Evolutionary conservation across 2,888 invertebrate species (phyloP).

Genomic region (Omphaloscelis lunosa): DNA sequence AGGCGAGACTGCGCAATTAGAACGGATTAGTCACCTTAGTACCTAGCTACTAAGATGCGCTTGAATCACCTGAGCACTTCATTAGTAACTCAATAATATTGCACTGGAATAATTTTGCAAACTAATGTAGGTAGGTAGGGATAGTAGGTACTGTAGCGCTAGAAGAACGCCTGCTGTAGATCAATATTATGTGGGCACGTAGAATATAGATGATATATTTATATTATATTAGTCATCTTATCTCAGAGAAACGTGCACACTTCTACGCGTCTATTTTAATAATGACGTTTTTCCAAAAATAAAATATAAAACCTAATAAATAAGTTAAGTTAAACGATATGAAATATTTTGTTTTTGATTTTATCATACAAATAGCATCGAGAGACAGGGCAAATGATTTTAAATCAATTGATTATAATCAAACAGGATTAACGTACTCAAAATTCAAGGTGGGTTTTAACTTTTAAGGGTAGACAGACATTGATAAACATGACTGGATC

Average conservation of each 20-base stretch:
- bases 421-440: neutral
- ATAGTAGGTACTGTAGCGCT: neutral
- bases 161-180: too few species aligned
- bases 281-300: too few species aligned
- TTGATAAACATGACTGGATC: neutral
- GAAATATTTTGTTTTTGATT: too few species aligned
- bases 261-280: too few species aligned
- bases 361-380: neutral
- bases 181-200: too few species aligned
- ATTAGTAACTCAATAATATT: conserved; percentile 10
- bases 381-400: neutral
- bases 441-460: neutral
- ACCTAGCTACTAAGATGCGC: neutral
- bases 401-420: neutral
- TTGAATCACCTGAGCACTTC: neutral
- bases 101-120: neutral
- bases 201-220: too few species aligned
- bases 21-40: conserved; percentile 29
- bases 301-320: too few species aligned
- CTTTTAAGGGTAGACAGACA: neutral
- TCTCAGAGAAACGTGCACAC: too few species aligned
- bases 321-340: too few species aligned
- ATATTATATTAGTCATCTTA: too few species aligned
- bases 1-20: conserved; percentile 40
- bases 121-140: neutral